phyloP scores from a whole-genome alignment of 2,888 invertebrate genomes.

The Artemia sp. region DNA sequence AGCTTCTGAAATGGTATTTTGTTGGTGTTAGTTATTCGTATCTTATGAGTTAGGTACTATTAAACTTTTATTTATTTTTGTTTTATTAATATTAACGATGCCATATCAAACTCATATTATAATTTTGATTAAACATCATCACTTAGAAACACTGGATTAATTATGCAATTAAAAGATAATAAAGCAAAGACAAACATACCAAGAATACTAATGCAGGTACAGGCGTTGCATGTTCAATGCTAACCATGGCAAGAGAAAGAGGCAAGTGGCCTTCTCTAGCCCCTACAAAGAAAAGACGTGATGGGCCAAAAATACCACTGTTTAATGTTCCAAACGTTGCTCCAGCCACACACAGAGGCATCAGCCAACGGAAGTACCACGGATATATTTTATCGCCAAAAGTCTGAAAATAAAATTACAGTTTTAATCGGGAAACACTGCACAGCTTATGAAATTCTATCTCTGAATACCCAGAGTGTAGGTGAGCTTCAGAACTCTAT shows the following conservation, averaged over 20 bases:
- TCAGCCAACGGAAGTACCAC: constrained; percentile 69
- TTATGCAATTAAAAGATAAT: too few species aligned
- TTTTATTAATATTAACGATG: too few species aligned
- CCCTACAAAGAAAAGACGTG: constrained; percentile 18
- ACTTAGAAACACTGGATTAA: too few species aligned
- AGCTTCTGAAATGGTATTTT: too few species aligned
- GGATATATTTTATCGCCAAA: constrained; percentile 67
- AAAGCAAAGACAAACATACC: not conserved
- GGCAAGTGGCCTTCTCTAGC: constrained; percentile 19
- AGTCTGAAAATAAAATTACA: constrained; percentile 37
- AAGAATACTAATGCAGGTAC: constrained; percentile 17
- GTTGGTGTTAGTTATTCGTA: too few species aligned
- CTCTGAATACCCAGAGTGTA: too few species aligned
- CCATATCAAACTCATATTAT: too few species aligned
- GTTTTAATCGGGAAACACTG: not conserved
- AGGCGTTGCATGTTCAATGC: constrained; percentile 5
- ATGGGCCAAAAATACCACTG: constrained; percentile 17
- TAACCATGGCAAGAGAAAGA: constrained; percentile 11
- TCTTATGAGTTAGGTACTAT: too few species aligned
- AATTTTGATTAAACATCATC: too few species aligned
- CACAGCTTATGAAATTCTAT: too few species aligned
- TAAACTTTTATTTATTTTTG: too few species aligned
- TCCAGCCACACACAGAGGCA: constrained; percentile 88
- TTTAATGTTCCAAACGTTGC: constrained; percentile 39
- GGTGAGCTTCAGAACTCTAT: too few species aligned